These are phyloP conservation scores for Branchinecta lynchi DNA, from an alignment of 1,140 invertebrate genomes.

Conservation along the genomic window DNA sequence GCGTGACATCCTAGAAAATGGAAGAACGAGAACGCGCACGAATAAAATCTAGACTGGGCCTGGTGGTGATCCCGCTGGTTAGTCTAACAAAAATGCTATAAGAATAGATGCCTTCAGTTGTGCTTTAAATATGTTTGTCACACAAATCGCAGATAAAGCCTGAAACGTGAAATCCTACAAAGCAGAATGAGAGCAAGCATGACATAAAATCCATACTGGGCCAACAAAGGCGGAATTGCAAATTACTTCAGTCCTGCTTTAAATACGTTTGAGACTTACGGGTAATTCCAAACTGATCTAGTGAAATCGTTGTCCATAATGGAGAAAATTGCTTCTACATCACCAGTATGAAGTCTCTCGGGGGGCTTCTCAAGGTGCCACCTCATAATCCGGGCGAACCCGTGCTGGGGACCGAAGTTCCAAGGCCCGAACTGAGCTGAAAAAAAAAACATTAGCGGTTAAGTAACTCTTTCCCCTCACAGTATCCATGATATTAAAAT, in stretches of 20 bases:
- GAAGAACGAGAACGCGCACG: too few relatives aligned
- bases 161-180: too few relatives aligned
- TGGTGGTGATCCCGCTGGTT: too few relatives aligned
- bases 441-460: constrained; percentile 24
- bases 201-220: neutral
- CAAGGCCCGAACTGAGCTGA: constrained; percentile 84
- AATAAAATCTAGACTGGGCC: too few relatives aligned
- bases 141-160: too few relatives aligned
- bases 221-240: constrained; percentile 9
- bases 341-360: constrained; percentile 65
- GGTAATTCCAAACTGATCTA: constrained; percentile 82
- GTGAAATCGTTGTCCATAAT: constrained; percentile 84
- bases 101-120: too few relatives aligned
- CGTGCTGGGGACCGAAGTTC: constrained; percentile 82
- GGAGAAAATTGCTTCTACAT: constrained; percentile 77
- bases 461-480: constrained; percentile 15
- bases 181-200: neutral
- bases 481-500: neutral
- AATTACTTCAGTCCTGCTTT: neutral
- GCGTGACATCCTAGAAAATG: too few relatives aligned
- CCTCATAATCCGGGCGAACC: constrained; percentile 74
- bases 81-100: too few relatives aligned
- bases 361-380: constrained; percentile 79
- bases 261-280: constrained; percentile 37
- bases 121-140: too few relatives aligned